These are phyloP conservation scores for Thalassoma bifasciatum DNA, from an alignment of 2,113 vertebrate species.

Conservation along the genomic window DNA sequence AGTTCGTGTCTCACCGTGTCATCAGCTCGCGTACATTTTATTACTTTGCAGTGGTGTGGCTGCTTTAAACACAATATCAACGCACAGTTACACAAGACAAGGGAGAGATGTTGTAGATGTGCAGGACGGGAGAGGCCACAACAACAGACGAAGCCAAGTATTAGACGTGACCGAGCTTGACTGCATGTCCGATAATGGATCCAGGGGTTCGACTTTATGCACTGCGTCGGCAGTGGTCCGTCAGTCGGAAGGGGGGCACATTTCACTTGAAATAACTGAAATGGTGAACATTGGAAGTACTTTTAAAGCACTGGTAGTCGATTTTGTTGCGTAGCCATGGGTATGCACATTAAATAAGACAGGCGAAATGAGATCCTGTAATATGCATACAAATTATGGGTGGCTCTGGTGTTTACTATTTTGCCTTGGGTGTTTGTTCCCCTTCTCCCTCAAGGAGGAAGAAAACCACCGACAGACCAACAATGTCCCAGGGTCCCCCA, in stretches of 20 bases:
- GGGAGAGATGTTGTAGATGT: constrained; percentile 8
- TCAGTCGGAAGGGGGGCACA: constrained; percentile 29
- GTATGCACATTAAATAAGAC: constrained; percentile 37
- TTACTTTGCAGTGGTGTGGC: constrained; percentile 28
- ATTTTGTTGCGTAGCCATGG: constrained; percentile 25
- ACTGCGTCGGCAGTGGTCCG: constrained; percentile 58
- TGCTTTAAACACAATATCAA: constrained; percentile 1
- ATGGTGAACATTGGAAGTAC: not conserved
- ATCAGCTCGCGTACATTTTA: constrained; percentile 20
- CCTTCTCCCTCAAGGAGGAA: not conserved
- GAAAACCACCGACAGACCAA: constrained; percentile 44
- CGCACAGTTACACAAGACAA: not conserved
- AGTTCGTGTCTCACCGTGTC: constrained; percentile 37
- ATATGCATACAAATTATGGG: not conserved
- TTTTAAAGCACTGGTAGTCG: not conserved
- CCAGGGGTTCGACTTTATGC: constrained; percentile 70
- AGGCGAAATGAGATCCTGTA: constrained; percentile 24
- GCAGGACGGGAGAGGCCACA: constrained; percentile 52
- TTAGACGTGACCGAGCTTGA: constrained; percentile 70
- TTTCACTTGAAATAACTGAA: not conserved
- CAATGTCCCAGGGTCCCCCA: constrained; percentile 65
- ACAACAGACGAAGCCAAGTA: constrained; percentile 40
- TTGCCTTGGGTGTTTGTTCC: not conserved
- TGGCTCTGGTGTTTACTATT: not conserved
- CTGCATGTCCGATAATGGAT: constrained; percentile 72